Evolutionary conservation across 30 jellyfish, hydroid and myxozoan genomes (phyloP), one percentile per base, ranked within the genome.

Genomic region (Turritopsis dohrnii): DNA sequence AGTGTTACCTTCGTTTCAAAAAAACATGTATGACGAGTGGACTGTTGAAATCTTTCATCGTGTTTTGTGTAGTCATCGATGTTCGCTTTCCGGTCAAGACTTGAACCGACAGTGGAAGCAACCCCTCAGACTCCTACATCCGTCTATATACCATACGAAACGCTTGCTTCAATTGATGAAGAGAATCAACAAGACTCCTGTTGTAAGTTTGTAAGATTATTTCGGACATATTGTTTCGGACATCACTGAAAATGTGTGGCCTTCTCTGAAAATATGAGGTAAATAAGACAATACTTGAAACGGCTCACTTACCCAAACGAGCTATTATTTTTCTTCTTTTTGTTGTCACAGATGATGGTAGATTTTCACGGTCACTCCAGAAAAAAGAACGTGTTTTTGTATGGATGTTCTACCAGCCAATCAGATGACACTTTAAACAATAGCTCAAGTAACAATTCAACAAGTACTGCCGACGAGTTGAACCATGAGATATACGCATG

Each of bases 361-460:
- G 99, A 94, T 75, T 94, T 94, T 41, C 99, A 94, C 73, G 99
- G 99, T 25, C 99, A 94, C 71, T 94, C 99, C 21, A 88, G 99
- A 3, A 88, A 79, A 80, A 94, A 94, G 80, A 88, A 94, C 71
- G 92, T 94, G 76, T 94, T 94, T 82, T 82, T 94, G 96, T 94
- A 87, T 74, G 99, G 99, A 52, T 94, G 99, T 73, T 83, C 77
- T 69, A n/a, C 77, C 30, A 23, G 60, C 13, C 60, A 41, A 41
- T 13, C 60, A 41, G 60, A 41, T 41, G 9, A 41, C 60, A 41
- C 13, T 3, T 41, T 41, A 13, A 41, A 41, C 60, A 41, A 41
- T 41, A 41, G 60, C 60, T 41, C 60, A 5, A 41, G 60, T 13
- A 41, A 41, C 13, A 41, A 41, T 41, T 41, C 60, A 41, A 41